These are phyloP conservation scores for Lipotes vexillifer DNA, from an alignment of 2,113 vertebrate species.

Conservation along the genomic window DNA sequence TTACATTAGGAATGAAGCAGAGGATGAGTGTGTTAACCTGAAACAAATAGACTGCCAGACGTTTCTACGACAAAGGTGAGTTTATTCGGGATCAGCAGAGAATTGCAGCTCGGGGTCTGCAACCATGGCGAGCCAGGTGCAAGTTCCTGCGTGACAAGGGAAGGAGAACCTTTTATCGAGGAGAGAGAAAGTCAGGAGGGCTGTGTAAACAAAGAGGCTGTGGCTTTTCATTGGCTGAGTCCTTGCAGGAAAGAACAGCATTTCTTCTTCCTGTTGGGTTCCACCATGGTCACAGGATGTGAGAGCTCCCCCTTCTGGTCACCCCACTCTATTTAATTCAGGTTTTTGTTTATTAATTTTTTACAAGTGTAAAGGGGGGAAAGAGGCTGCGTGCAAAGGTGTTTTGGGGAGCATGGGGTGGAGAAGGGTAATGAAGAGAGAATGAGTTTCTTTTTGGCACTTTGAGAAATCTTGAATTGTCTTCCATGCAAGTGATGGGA, in stretches of 20 bases:
- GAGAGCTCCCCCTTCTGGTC: background rate
- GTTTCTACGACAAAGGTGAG: background rate
- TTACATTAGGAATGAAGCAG: background rate
- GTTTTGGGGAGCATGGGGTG: background rate
- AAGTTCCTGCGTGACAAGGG: background rate
- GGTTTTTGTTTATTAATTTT: too few species aligned
- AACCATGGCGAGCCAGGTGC: background rate
- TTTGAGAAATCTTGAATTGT: background rate
- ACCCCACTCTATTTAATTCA: background rate
- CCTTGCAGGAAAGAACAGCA: rapidly evolving
- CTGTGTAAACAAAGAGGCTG: background rate
- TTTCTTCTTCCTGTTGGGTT: background rate
- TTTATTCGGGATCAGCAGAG: background rate
- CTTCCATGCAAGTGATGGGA: background rate
- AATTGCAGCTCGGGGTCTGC: background rate
- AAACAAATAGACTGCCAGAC: background rate
- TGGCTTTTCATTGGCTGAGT: background rate
- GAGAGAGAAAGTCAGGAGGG: background rate
- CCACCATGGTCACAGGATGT: background rate
- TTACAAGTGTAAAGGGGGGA: background rate
- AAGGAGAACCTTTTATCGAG: background rate
- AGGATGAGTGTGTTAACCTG: background rate
- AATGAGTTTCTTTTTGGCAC: background rate
- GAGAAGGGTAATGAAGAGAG: background rate
- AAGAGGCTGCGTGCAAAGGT: background rate